A percentile compares a stretch with the other conserved stretches of the same genome.
Conservation (phyloP, 2,113 vertebrate genomes). For the Macquaria ambigua region DNA sequence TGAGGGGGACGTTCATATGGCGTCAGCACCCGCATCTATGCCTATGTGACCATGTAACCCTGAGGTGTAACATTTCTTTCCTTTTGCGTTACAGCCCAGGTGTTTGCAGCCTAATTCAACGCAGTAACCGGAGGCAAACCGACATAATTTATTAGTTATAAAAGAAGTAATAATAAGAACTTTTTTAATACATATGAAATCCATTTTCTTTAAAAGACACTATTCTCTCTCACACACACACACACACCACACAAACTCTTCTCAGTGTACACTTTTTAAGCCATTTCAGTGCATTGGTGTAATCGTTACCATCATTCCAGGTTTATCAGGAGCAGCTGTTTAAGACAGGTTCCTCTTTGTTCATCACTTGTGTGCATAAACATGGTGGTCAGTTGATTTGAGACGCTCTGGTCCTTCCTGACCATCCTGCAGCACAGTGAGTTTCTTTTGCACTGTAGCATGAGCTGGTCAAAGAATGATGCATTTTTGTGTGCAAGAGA, state of each 20-base stretch:
- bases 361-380: not conserved
- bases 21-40: not conserved
- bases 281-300: slow-evolving; percentile 3
- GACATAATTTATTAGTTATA: slow-evolving; percentile 18
- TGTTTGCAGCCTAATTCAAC: not conserved
- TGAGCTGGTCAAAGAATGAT: not conserved
- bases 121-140: not conserved
- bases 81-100: not conserved
- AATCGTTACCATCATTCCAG: slow-evolving; percentile 18
- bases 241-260: not conserved
- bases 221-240: not conserved
- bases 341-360: not conserved
- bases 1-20: not conserved
- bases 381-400: not conserved
- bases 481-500: not conserved
- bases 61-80: not conserved
- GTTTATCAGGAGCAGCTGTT: slow-evolving; percentile 6
- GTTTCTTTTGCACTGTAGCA: not conserved
- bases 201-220: slow-evolving; percentile 4
- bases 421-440: not conserved
- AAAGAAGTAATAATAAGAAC: not conserved
- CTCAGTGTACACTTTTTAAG: not conserved
- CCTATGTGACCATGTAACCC: not conserved
- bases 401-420: not conserved
- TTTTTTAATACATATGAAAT: slow-evolving; percentile 42